Percentiles rank a stretch among this genome's conserved stretches.
Evolutionary conservation across 64 coral and sea anemone species (phyloP).

Genomic region (Pocillopora verrucosa): DNA sequence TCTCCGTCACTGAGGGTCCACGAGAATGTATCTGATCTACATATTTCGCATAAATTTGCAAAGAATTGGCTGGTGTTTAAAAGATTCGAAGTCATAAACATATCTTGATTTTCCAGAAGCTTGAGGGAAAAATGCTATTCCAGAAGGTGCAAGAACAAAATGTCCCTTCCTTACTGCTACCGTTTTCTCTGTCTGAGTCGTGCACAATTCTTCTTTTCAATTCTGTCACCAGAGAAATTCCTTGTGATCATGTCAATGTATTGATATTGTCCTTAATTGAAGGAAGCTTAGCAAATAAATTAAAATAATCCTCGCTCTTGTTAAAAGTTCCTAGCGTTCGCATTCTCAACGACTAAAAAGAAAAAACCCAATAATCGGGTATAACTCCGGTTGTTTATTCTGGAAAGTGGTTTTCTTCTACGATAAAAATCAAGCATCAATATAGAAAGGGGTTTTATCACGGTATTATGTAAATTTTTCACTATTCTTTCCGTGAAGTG

Average conservation of each 20-base stretch:
- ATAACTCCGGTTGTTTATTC: background rate
- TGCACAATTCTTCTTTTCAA: too few relatives aligned
- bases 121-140: background rate
- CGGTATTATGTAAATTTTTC: background rate
- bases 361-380: background rate
- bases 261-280: too few relatives aligned
- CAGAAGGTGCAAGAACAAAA: background rate
- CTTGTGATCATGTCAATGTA: too few relatives aligned
- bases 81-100: background rate
- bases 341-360: too few relatives aligned
- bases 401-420: background rate
- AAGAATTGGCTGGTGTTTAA: background rate
- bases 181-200: too few relatives aligned
- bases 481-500: slow-evolving; percentile 11
- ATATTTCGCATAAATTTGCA: slow-evolving; percentile 5
- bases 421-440: background rate
- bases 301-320: too few relatives aligned
- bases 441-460: background rate
- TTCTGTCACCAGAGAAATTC: too few relatives aligned
- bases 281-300: too few relatives aligned
- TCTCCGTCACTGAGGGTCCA: background rate
- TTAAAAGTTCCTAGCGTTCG: too few relatives aligned
- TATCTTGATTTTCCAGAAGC: background rate
- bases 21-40: slow-evolving; percentile 8
- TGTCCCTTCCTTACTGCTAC: too few relatives aligned